Conservation (phyloP, 2,888 invertebrate genomes). For the Scaptodrosophila latifasciaeformis region DNA sequence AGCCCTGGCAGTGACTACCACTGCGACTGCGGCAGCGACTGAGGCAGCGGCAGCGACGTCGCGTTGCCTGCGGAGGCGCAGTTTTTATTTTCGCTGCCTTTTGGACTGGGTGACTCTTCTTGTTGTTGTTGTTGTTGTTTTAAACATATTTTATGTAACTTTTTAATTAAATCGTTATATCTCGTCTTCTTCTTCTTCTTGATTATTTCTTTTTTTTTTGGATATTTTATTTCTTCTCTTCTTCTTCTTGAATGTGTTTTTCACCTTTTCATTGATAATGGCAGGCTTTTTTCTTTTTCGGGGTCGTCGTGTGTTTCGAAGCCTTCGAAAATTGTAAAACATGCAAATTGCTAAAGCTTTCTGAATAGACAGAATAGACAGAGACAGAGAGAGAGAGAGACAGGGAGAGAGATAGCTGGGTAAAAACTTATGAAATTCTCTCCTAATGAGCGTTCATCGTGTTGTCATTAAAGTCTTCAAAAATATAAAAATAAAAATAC, state of each 20-base stretch:
- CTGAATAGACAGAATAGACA: neutral
- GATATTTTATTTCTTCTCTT: conserved; percentile 11
- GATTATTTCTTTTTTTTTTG: neutral
- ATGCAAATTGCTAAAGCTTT: conserved; percentile 41
- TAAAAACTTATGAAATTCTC: no score
- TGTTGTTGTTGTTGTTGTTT: conserved; percentile 1
- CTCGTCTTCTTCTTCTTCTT: neutral
- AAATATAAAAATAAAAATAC: no score
- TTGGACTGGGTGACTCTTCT: neutral
- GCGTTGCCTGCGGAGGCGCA: neutral
- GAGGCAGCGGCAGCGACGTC: neutral
- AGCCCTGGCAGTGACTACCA: neutral
- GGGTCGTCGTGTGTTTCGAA: neutral
- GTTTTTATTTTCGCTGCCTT: neutral
- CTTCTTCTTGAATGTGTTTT: neutral
- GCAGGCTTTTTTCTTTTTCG: no score
- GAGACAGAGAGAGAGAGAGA: neutral
- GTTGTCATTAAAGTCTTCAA: no score
- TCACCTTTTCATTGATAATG: conserved; percentile 7
- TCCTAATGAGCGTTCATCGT: no score
- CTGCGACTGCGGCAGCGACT: neutral
- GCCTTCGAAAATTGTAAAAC: conserved; percentile 34
- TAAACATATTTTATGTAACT: conserved; percentile 57
- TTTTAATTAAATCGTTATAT: conserved; percentile 62
- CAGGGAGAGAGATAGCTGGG: neutral